Conservation (phyloP, 1,140 invertebrate genomes). For the Drosophila nigromelanica region DNA sequence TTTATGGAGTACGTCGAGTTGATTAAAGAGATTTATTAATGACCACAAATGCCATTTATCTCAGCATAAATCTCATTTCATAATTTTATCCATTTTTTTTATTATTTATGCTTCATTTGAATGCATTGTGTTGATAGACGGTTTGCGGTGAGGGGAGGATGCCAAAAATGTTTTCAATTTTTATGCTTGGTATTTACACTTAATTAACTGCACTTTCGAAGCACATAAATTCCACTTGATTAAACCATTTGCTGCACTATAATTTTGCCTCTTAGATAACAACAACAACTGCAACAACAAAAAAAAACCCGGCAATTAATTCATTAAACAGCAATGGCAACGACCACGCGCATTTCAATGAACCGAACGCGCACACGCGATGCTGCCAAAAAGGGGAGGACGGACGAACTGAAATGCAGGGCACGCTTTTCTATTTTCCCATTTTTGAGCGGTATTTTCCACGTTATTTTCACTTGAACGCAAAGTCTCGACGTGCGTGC, state of each 20-base stretch:
- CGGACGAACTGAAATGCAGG: slow-evolving; percentile 14
- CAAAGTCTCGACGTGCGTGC: slow-evolving; percentile 40
- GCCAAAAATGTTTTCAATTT: slow-evolving; percentile 37
- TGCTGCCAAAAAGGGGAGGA: slow-evolving; percentile 9
- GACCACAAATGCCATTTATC: slow-evolving; percentile 57
- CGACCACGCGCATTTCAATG: slow-evolving; percentile 58
- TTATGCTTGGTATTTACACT: slow-evolving; percentile 71
- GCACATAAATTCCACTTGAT: slow-evolving; percentile 82
- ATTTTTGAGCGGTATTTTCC: slow-evolving; percentile 31
- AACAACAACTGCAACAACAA: slow-evolving; percentile 24
- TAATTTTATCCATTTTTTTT: slow-evolving; percentile 47
- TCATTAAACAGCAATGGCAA: slow-evolving; percentile 69
- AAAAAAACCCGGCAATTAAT: slow-evolving; percentile 66
- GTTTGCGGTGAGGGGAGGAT: background rate
- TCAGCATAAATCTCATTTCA: slow-evolving; percentile 60
- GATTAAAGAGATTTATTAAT: slow-evolving; percentile 66
- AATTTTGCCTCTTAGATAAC: slow-evolving; percentile 52
- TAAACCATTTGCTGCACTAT: slow-evolving; percentile 76
- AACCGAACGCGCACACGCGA: slow-evolving; percentile 45
- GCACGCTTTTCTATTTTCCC: slow-evolving; percentile 70
- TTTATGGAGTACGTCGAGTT: slow-evolving; percentile 29
- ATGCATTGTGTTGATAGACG: slow-evolving; percentile 36
- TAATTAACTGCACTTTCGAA: slow-evolving; percentile 73
- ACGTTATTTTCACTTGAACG: slow-evolving; percentile 20
- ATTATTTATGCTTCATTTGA: slow-evolving; percentile 27